Percentiles rank a stretch among this genome's conserved stretches.
phyloP scores from a whole-genome alignment of 2,113 vertebrate species.

The Erpornis zantholeuca region DNA sequence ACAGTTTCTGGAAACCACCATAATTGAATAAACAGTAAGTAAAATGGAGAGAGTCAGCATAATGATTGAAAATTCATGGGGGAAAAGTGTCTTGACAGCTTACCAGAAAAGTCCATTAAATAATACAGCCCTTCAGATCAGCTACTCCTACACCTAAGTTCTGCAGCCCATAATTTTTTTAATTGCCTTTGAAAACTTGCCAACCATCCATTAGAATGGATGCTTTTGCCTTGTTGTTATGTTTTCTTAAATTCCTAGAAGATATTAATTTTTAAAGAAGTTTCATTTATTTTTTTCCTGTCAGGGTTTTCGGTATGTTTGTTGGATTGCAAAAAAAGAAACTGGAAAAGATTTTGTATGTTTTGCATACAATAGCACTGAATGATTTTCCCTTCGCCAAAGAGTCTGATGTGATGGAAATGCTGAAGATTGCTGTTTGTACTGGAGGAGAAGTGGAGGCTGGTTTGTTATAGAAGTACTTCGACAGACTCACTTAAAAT shows the following conservation, averaged over 20 bases:
- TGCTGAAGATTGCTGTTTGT: neutral
- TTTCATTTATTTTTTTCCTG: neutral
- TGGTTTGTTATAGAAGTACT: neutral
- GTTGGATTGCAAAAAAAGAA: neutral
- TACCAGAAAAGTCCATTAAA: conserved; percentile 40
- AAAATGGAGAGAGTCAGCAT: neutral
- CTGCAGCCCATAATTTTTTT: neutral
- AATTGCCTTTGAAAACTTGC: neutral
- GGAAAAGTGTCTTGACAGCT: neutral
- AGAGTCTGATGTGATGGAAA: neutral
- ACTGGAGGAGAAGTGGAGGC: neutral
- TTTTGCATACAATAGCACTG: neutral
- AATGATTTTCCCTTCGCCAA: neutral
- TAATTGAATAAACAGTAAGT: neutral
- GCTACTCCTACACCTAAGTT: neutral
- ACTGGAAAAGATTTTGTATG: neutral
- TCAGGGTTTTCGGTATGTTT: neutral
- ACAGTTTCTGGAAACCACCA: neutral
- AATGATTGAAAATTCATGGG: neutral
- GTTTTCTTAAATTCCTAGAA: neutral
- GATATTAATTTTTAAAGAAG: neutral
- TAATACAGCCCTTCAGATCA: neutral
- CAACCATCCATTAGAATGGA: neutral
- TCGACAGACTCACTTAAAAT: neutral
- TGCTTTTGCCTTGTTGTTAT: neutral